Base-by-base conservation (phyloP, 2,113 vertebrate genomes). In the Phylloscopus trochilus region DNA sequence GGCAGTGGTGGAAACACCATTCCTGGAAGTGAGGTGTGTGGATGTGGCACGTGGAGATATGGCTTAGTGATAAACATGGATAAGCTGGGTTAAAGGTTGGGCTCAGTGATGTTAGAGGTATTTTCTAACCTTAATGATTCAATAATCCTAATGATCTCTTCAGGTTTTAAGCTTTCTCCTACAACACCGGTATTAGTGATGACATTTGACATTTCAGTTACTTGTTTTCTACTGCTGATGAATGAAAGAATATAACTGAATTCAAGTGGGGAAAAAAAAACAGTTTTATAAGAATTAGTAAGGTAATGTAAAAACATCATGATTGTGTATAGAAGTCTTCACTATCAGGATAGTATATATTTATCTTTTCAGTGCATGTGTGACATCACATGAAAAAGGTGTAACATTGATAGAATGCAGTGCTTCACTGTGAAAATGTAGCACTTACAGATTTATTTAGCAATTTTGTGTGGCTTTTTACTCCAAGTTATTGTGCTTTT, bases 41-140 rank as follows among this genome's bases (percentile, higher is more conserved):
- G 15, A 30, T 68, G 53, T 60, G 62, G 28, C 24, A 44, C 0
- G 0, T 53, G 53, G 62, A 51, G 39, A 15, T 41, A 6, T 2
- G 7, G 46, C 39, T 68, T 27, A 35, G 35, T 31, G 35, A 33
- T 43, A 17, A 76, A 47, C 1, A 0, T 55, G 17, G 15, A 63
- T 26, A 12, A 35, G 46, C 35, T 49, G 31, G 3, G 10, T 55
- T 70, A 43, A 62, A 35, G 18, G 18, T 28, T 77, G 56, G 23
- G 28, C 22, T 70, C 18, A 3, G 3, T 56, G 63, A 28, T 63
- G 41, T 63, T 56, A 49, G 22, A 37, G 12, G 17, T 35, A 22
- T 77, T 63, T 62, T 37, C 49, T 43, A 69, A 56, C 49, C 43
- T 37, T 63, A 56, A 28, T 55, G 41, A 27, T 55, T 55, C 47